Percentiles rank a stretch among this genome's conserved stretches.
phyloP scores from a whole-genome alignment of 1,140 invertebrate genomes.

The Anastrepha obliqua region DNA sequence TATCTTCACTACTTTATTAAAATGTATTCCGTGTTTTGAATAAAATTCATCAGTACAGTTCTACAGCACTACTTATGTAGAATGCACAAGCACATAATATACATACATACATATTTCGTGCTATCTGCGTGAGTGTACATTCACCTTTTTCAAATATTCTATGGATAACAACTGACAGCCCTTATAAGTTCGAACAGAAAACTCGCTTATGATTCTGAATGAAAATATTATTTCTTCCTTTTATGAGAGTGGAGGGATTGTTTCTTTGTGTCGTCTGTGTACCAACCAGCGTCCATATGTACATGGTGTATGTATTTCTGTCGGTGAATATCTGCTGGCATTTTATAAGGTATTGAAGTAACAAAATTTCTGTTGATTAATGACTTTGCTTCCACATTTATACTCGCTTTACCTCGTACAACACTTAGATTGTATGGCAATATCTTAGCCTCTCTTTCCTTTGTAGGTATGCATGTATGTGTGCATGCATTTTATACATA shows the following conservation, averaged over 20 bases:
- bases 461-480: not conserved
- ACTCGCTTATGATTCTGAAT: not conserved
- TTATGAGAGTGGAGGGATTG: not conserved
- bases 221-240: not conserved
- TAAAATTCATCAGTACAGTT: too few relatives aligned
- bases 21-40: too few relatives aligned
- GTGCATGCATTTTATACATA: not conserved
- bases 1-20: too few relatives aligned
- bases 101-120: too few relatives aligned
- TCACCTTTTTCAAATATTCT: not conserved
- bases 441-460: not conserved
- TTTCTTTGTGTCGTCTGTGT: not conserved
- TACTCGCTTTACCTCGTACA: not conserved
- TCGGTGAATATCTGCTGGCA: not conserved
- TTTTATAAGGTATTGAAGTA: constrained; percentile 12
- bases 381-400: not conserved
- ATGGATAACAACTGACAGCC: not conserved
- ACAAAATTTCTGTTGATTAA: constrained; percentile 36
- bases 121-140: not conserved
- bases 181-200: not conserved
- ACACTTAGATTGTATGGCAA: constrained; percentile 17
- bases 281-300: not conserved
- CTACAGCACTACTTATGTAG: too few relatives aligned
- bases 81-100: too few relatives aligned
- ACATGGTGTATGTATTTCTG: not conserved